Conservation (phyloP, 2,797 vertebrate genomes). For the Otolemur crassicaudatus region DNA sequence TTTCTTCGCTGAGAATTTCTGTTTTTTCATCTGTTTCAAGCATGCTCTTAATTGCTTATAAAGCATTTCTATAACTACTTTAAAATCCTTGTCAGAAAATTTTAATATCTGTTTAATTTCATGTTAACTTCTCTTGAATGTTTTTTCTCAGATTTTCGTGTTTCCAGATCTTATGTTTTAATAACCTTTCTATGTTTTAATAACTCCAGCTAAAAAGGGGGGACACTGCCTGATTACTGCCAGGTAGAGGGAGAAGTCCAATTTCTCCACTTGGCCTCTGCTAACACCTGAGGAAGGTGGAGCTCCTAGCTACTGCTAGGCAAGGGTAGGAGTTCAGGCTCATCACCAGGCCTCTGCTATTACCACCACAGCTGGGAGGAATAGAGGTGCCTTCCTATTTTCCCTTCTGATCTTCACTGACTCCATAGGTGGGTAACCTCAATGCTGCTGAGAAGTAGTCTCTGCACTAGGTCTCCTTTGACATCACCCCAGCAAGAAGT, state of each 20-base stretch:
- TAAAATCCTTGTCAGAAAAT: conserved; percentile 40
- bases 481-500: background rate
- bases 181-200: background rate
- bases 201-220: background rate
- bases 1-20: conserved; percentile 38
- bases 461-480: background rate
- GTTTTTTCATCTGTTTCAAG: conserved; percentile 33
- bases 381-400: background rate
- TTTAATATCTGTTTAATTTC: background rate
- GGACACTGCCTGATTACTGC: background rate
- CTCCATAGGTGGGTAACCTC: background rate
- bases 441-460: background rate
- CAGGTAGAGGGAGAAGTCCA: background rate
- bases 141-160: conserved; percentile 9
- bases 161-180: background rate
- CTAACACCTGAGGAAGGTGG: background rate
- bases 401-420: background rate
- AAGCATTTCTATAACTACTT: background rate
- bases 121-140: background rate
- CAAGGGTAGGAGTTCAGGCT: background rate
- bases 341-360: background rate
- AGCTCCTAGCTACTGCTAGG: background rate
- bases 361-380: background rate
- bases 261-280: background rate
- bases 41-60: background rate